Evolutionary conservation across 2,797 vertebrate genomes (phyloP).

Genomic region (Phoeniculus purpureus): DNA sequence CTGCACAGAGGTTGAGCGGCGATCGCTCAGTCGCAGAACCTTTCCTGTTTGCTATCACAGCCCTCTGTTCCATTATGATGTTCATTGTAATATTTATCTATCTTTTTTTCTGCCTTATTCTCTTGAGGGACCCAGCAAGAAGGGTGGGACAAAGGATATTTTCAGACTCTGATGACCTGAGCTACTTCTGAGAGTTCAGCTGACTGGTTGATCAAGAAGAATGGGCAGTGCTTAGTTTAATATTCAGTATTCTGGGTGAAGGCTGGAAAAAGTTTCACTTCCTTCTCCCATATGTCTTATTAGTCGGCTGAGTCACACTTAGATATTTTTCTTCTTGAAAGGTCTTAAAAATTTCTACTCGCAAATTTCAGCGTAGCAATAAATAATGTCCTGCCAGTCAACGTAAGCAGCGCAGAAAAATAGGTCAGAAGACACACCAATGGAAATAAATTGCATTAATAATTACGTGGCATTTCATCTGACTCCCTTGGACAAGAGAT

Average conservation of each 20-base stretch:
- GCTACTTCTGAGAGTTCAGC: not conserved
- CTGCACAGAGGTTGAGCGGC: not conserved
- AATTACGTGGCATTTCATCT: not conserved
- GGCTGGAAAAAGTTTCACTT: not conserved
- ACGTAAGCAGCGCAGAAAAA: not conserved
- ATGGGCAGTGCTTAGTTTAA: not conserved
- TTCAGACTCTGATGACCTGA: not conserved
- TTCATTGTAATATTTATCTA: no score
- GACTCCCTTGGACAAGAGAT: not conserved
- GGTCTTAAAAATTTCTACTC: not conserved
- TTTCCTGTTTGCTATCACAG: not conserved
- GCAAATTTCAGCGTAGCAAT: not conserved
- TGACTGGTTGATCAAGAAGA: not conserved
- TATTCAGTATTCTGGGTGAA: not conserved
- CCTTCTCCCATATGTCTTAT: not conserved
- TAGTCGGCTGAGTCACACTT: not conserved
- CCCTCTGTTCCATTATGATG: constrained; percentile 11
- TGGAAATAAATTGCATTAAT: not conserved
- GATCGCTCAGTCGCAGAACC: not conserved
- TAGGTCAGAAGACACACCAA: not conserved
- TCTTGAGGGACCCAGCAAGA: not conserved
- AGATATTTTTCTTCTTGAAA: not conserved
- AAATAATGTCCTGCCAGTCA: not conserved
- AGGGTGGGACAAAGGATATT: not conserved
- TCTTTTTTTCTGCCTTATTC: not conserved